Conservation (phyloP, 2,113 vertebrate species). For the Pedetes capensis region DNA sequence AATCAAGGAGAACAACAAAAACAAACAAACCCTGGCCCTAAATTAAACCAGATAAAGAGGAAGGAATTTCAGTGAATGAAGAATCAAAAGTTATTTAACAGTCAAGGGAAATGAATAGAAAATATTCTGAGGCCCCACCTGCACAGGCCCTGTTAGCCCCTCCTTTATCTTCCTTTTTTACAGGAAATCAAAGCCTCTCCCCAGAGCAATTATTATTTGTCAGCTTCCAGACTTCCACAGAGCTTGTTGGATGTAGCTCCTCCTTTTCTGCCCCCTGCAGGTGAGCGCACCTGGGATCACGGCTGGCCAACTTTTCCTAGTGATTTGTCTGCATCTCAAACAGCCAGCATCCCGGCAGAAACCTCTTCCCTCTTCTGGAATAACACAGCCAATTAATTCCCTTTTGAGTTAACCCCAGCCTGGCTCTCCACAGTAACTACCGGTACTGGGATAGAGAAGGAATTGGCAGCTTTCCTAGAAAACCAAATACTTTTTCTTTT, state of each 20-base stretch:
- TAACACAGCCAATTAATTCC: constrained; percentile 70
- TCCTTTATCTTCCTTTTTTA: constrained; percentile 45
- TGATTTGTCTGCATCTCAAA: constrained; percentile 68
- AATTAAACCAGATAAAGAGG: constrained; percentile 42
- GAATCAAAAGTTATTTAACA: constrained; percentile 8
- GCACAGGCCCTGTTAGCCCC: background rate
- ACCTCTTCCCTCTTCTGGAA: constrained; percentile 61
- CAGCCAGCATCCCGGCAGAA: constrained; percentile 62
- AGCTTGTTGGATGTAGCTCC: background rate
- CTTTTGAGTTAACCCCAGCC: constrained; percentile 71
- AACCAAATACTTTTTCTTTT: constrained; percentile 77
- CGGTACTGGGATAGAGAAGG: constrained; percentile 66
- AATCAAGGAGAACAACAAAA: constrained; percentile 64
- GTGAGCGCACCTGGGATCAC: constrained; percentile 50
- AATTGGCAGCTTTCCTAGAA: constrained; percentile 65
- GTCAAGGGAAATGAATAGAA: constrained; percentile 21
- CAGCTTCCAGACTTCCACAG: background rate
- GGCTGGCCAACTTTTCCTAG: constrained; percentile 61
- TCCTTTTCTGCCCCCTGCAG: background rate
- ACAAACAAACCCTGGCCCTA: constrained; percentile 48
- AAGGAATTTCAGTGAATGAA: constrained; percentile 6
- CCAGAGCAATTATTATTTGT: constrained; percentile 57
- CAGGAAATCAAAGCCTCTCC: constrained; percentile 51
- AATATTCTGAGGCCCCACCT: background rate
- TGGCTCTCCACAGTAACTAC: constrained; percentile 46